Evolutionary conservation across 2,113 vertebrate genomes (phyloP).

Genomic region (Acanthisitta chloris): DNA sequence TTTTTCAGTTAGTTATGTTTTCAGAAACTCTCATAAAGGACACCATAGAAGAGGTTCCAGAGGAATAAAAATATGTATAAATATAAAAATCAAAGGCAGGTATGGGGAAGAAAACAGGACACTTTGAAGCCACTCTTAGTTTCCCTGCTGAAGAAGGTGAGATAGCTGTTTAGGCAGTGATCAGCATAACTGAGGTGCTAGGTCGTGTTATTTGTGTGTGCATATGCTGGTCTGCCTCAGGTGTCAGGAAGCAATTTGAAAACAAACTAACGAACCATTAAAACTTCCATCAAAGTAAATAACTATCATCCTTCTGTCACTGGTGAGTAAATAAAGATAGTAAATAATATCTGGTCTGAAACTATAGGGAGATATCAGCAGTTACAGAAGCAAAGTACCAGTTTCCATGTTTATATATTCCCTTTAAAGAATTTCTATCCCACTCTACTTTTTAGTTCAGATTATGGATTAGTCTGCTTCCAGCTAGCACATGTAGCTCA

Average conservation of each 20-base stretch:
- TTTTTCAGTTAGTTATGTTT: not conserved
- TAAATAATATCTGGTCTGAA: not conserved
- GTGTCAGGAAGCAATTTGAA: not conserved
- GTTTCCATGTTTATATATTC: not conserved
- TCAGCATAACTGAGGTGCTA: not conserved
- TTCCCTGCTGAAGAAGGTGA: not conserved
- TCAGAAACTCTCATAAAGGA: not conserved
- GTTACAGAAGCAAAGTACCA: not conserved
- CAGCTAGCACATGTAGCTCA: not conserved
- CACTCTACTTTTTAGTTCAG: not conserved
- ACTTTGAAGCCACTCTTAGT: not conserved
- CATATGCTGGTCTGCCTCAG: not conserved
- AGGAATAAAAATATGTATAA: accelerated
- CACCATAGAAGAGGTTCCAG: not conserved
- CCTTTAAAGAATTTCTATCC: not conserved
- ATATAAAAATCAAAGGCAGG: not conserved
- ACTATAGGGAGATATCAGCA: not conserved
- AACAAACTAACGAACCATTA: not conserved
- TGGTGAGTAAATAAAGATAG: slow-evolving; percentile 1
- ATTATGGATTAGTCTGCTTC: not conserved
- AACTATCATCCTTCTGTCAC: not conserved
- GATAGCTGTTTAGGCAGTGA: not conserved
- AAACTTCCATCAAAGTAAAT: not conserved
- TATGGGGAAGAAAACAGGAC: not conserved
- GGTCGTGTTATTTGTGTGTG: not conserved